phyloP scores from a whole-genome alignment of 2,888 invertebrate genomes.

The Silvanus unidentatus region DNA sequence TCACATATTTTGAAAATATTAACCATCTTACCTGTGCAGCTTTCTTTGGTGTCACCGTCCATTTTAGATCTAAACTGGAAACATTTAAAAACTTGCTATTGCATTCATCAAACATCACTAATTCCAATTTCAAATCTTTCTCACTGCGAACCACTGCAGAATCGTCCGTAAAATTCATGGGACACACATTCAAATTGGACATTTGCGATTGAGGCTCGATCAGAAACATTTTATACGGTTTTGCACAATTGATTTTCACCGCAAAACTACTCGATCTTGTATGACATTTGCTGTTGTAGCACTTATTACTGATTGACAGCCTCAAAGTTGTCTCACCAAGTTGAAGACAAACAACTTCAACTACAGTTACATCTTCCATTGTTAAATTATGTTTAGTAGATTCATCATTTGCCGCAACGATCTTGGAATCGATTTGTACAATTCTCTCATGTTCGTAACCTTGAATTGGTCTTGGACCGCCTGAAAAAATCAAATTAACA shows the following conservation, averaged over 20 bases:
- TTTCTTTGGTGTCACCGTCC: conserved; percentile 49
- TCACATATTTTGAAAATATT: too few species aligned
- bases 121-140: conserved; percentile 57
- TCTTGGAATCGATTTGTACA: conserved; percentile 42
- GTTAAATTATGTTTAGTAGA: conserved; percentile 26
- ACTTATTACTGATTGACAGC: conserved; percentile 54
- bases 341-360: conserved; percentile 56
- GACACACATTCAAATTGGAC: conserved; percentile 48
- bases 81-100: conserved; percentile 70
- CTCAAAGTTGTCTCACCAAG: conserved; percentile 58
- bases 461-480: conserved; percentile 58
- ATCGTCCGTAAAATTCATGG: conserved; percentile 44
- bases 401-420: conserved; percentile 47
- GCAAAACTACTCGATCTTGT: conserved; percentile 45
- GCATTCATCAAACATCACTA: conserved; percentile 61
- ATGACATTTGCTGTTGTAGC: conserved; percentile 50
- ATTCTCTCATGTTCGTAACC: conserved; percentile 27
- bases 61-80: conserved; percentile 63
- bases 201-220: conserved; percentile 52
- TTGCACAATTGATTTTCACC: conserved; percentile 62
- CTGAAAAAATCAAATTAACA: conserved; percentile 65
- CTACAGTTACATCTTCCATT: conserved; percentile 28
- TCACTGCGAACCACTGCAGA: conserved; percentile 52
- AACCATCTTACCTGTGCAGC: too few species aligned
- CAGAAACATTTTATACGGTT: conserved; percentile 57